These are phyloP conservation scores for Apocrypta bakeri DNA, from an alignment of 1,140 invertebrate species.

Conservation along the genomic window DNA sequence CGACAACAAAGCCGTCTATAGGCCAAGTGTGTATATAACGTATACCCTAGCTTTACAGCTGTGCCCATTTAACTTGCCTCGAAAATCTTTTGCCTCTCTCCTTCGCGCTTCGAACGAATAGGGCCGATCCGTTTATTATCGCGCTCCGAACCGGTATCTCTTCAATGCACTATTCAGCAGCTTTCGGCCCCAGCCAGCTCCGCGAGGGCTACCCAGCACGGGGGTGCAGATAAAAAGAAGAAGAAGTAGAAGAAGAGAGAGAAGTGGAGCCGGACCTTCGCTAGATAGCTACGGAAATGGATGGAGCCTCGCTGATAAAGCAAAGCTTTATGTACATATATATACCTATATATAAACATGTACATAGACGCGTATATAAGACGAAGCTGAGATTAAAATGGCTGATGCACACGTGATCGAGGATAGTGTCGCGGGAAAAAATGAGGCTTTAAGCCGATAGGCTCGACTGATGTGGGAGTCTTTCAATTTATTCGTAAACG, in stretches of 20 bases:
- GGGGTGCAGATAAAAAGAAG: background rate
- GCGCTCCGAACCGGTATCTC: constrained; percentile 41
- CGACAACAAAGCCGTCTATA: background rate
- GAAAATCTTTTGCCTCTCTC: background rate
- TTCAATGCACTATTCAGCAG: constrained; percentile 51
- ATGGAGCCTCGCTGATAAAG: constrained; percentile 29
- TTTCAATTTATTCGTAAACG: constrained; percentile 30
- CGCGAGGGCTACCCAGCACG: background rate
- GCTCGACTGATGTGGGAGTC: background rate
- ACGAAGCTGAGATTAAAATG: constrained; percentile 2
- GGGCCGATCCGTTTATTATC: constrained; percentile 53
- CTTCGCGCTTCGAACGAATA: background rate
- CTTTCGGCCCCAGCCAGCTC: constrained; percentile 36
- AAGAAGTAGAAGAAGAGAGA: background rate
- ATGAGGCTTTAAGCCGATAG: constrained; percentile 11
- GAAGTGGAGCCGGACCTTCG: background rate
- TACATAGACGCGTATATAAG: background rate
- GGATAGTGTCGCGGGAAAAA: background rate
- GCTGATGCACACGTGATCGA: background rate
- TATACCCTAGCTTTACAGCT: background rate
- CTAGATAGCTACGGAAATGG: constrained; percentile 31
- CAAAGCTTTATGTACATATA: constrained; percentile 15
- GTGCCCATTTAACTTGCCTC: constrained; percentile 10
- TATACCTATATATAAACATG: background rate
- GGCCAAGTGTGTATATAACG: background rate